Evolutionary conservation across 1,140 invertebrate genomes (phyloP).

Genomic region (Drosophila repleta): DNA sequence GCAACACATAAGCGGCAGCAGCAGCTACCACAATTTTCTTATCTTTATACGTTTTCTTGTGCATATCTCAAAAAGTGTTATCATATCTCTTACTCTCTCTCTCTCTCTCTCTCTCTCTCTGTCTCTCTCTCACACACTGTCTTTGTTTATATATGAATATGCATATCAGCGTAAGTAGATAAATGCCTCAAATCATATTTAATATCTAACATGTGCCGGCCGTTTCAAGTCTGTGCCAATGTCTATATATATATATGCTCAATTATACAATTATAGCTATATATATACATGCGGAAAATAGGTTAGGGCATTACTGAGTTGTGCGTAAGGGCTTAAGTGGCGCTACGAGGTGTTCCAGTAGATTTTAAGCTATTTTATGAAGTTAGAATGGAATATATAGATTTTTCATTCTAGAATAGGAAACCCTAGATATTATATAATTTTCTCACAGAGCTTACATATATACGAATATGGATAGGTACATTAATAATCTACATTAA

Average conservation of each 20-base stretch:
- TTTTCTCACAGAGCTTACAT: too few relatives aligned
- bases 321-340: background rate
- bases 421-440: too few relatives aligned
- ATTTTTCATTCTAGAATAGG: too few relatives aligned
- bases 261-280: too few relatives aligned
- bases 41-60: constrained; percentile 48
- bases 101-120: too few relatives aligned
- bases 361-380: too few relatives aligned
- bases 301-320: background rate
- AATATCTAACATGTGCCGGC: constrained; percentile 23
- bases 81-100: constrained; percentile 46
- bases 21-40: constrained; percentile 12
- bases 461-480: too few relatives aligned
- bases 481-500: too few relatives aligned
- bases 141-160: background rate
- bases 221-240: background rate
- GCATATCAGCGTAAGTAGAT: constrained; percentile 14
- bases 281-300: background rate
- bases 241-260: background rate
- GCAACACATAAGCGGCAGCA: constrained; percentile 32
- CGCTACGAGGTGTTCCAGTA: too few relatives aligned
- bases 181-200: constrained; percentile 17
- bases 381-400: too few relatives aligned
- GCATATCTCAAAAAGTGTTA: constrained; percentile 58
- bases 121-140: too few relatives aligned